These are phyloP conservation scores for Polymixis flavicincta DNA, from an alignment of 2,888 invertebrate species.

Conservation along the genomic window DNA sequence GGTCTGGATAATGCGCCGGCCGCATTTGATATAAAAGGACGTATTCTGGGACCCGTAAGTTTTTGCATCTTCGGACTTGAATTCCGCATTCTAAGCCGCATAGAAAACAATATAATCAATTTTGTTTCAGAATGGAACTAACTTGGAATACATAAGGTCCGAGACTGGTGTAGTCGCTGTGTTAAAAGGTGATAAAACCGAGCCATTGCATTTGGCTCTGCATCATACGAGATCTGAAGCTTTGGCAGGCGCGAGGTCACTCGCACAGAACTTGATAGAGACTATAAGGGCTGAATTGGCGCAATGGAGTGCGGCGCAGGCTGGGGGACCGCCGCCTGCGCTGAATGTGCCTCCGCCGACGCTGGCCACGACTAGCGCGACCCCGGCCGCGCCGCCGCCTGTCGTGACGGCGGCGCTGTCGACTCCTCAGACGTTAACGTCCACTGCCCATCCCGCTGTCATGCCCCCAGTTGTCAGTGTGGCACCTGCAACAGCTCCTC, in stretches of 20 bases:
- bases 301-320: slow-evolving; percentile 87
- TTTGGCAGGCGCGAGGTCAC: slow-evolving; percentile 92
- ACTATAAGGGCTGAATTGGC: slow-evolving; percentile 92
- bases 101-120: slow-evolving; percentile 28
- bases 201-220: slow-evolving; percentile 94
- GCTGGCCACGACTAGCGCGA: slow-evolving; percentile 80
- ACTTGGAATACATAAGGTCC: slow-evolving; percentile 94
- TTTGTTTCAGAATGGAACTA: slow-evolving; percentile 91
- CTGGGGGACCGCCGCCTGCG: slow-evolving; percentile 85
- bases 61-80: slow-evolving; percentile 29
- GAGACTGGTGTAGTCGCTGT: slow-evolving; percentile 95
- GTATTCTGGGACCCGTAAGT: slow-evolving; percentile 92
- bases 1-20: slow-evolving; percentile 95
- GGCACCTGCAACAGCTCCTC: slow-evolving; percentile 81
- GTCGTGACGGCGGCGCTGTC: slow-evolving; percentile 79
- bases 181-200: slow-evolving; percentile 92
- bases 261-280: slow-evolving; percentile 95
- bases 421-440: slow-evolving; percentile 79
- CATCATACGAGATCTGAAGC: slow-evolving; percentile 94
- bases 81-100: slow-evolving; percentile 27
- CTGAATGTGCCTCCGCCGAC: slow-evolving; percentile 85
- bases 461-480: slow-evolving; percentile 86
- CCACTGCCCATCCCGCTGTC: slow-evolving; percentile 78
- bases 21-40: slow-evolving; percentile 93
- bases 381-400: slow-evolving; percentile 80